Percentiles rank a stretch among this genome's conserved stretches.
phyloP scores from a whole-genome alignment of 2,888 invertebrate genomes.

The Ametastegia equiseti region DNA sequence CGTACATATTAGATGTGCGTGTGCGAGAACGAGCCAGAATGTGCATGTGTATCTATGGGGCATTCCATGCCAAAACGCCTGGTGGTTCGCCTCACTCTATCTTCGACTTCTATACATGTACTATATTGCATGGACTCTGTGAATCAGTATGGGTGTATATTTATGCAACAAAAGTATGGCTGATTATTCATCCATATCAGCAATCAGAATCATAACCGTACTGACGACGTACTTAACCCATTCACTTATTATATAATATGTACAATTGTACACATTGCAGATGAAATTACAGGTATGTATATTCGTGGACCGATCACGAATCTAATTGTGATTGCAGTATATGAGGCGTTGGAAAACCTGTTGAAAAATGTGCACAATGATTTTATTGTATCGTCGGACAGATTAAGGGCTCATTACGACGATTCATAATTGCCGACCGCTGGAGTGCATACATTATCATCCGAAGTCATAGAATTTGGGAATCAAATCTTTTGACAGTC shows the following conservation, averaged over 20 bases:
- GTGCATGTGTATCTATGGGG: constrained; percentile 28
- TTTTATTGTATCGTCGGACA: not conserved
- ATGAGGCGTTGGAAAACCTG: no score
- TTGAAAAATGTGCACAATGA: no score
- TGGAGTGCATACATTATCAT: not conserved
- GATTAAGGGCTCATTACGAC: not conserved
- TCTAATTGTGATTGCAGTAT: no score
- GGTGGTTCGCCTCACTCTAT: constrained; percentile 6
- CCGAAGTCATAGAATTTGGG: not conserved
- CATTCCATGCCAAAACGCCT: constrained; percentile 13
- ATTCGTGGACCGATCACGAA: no score
- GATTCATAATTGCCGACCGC: not conserved
- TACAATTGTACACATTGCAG: no score
- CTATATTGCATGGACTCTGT: not conserved
- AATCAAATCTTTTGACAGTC: not conserved
- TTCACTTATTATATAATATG: no score
- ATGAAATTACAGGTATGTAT: no score
- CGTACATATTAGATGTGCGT: constrained; percentile 37
- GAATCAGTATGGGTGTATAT: not conserved
- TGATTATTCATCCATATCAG: no score
- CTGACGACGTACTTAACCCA: no score
- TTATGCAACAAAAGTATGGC: no score
- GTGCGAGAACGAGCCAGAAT: constrained; percentile 7
- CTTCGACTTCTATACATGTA: not conserved
- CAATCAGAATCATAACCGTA: no score